phyloP scores from a whole-genome alignment of 2,888 invertebrate species.

The Morpho deidamia region DNA sequence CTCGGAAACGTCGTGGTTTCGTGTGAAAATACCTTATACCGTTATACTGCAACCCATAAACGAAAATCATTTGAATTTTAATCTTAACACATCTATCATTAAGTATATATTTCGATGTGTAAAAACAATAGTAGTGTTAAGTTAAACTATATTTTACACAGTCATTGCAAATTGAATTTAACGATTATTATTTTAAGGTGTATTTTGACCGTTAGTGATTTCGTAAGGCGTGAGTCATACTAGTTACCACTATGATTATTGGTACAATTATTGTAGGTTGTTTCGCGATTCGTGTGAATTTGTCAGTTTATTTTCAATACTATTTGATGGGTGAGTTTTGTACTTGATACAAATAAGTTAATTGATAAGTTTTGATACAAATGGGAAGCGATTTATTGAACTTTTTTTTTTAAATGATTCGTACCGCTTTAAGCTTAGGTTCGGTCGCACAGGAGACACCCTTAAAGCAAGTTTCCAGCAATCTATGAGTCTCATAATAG shows the following conservation, averaged over 20 bases:
- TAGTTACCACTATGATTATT: conserved; percentile 37
- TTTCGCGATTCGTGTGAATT: conserved; percentile 31
- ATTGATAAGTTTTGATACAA: background rate
- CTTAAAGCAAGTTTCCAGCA: too few species aligned
- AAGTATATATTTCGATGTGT: too few species aligned
- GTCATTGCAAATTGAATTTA: background rate
- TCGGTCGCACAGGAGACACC: too few species aligned
- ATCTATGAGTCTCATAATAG: too few species aligned
- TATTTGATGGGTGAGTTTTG: background rate
- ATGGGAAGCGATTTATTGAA: background rate
- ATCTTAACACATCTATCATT: background rate
- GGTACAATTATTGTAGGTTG: conserved; percentile 38
- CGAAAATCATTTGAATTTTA: background rate
- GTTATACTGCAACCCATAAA: conserved; percentile 23
- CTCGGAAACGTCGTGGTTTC: conserved; percentile 24
- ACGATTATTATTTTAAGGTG: background rate
- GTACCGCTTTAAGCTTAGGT: too few species aligned
- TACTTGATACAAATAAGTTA: background rate
- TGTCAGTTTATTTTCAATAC: conserved; percentile 36
- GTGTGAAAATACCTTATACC: conserved; percentile 34
- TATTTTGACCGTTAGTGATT: background rate
- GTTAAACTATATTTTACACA: background rate
- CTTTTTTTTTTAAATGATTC: too few species aligned
- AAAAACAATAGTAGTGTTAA: background rate
- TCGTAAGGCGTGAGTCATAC: conserved; percentile 15